These are phyloP conservation scores for Muraenolepis orangiensis DNA, from an alignment of 2,797 vertebrate genomes.

Conservation along the genomic window DNA sequence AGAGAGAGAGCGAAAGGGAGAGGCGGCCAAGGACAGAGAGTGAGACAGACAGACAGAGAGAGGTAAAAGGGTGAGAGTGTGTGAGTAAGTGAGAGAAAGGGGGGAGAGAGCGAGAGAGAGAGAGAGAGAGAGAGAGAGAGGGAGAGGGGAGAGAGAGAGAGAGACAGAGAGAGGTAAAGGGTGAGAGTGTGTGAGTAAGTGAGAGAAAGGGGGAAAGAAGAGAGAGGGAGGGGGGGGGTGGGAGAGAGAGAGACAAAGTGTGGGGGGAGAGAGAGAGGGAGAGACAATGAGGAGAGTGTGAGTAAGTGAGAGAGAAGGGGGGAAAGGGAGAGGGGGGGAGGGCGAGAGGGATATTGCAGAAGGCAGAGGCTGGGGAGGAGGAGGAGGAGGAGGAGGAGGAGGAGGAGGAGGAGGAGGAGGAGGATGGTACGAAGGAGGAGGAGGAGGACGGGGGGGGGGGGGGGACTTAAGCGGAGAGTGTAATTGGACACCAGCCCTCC, in stretches of 20 bases:
- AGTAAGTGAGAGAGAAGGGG: neutral
- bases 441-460: conserved; percentile 38
- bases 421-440: conserved; percentile 30
- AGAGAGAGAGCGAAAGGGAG: conserved; percentile 21
- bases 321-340: neutral
- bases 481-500: conserved; percentile 77
- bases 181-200: no score
- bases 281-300: neutral
- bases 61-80: neutral
- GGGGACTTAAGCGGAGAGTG: conserved; percentile 64
- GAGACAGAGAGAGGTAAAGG: neutral
- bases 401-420: conserved; percentile 30
- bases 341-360: conserved; percentile 21
- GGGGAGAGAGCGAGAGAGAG: neutral
- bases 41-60: neutral
- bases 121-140: neutral
- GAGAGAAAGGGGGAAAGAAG: neutral
- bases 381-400: conserved; percentile 25
- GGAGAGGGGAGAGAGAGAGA: neutral
- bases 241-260: neutral
- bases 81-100: neutral
- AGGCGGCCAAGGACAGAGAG: conserved; percentile 20
- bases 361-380: conserved; percentile 29
- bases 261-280: neutral
- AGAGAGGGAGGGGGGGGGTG: neutral